Base-by-base conservation (phyloP, 1,140 invertebrate species). In the Venustaconcha ellipsiformis region DNA sequence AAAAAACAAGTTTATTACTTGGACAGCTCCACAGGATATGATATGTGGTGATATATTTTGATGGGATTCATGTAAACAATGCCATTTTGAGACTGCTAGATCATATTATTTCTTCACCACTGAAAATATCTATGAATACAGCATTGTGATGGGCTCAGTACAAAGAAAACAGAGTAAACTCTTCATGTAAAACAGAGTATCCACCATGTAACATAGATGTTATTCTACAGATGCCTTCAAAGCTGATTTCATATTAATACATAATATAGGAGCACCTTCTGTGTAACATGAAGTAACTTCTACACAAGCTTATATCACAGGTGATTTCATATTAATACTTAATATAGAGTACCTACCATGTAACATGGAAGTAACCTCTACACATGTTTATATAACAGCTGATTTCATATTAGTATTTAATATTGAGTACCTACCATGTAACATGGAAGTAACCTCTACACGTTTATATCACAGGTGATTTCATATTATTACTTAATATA, bases 371-470 rank as follows among this genome's bases (percentile, higher is more conserved):
- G 91, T 96, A 97, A 0, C 95, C 96, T 86, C 97, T 94, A 91
- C 98, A 91, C 98, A 99, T 93, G 37, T 98, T 98, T 37, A 97
- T 97, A 91, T 99, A 98, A 90, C 98, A 99, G 78, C 95, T 94
- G 70, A 99, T 96, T 23, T 23, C 23, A 23, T 23, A 23, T 23
- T 23, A 23, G 23, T 23, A 23, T 23, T 23, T 14, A 23, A 1
- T 18, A 17, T 23, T n/a, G 11, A 13, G 15, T 30, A 79, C 82
- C 72, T 92, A 96, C 95, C 96, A 99, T 15, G 97, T 99, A 26
- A 99, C 97, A 90, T 99, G 98, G 90, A 99, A 99, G 91, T 96
- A 97, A 0, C 95, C 96, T 86, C 97, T 94, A 91, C 98, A 23
- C 1, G 23, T 23, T 23, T 23, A 23, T 23, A 23, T 23, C 23